Evolutionary conservation across 1,140 invertebrate species (phyloP).

Genomic region (Leptopilina boulardi): DNA sequence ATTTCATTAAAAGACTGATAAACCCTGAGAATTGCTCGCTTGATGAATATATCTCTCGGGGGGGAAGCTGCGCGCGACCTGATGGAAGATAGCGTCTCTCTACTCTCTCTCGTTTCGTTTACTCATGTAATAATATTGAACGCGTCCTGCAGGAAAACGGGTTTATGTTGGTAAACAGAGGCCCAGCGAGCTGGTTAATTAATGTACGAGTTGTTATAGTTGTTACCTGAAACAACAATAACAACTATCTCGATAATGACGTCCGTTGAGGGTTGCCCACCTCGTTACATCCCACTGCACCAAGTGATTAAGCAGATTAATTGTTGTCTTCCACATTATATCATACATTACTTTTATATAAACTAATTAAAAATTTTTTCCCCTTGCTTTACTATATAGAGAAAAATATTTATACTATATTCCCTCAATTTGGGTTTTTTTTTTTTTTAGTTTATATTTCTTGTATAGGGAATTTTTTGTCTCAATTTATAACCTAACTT

Average conservation of each 20-base stretch:
- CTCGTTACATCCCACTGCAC: constrained; percentile 31
- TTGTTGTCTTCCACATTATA: constrained; percentile 4
- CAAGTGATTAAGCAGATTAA: constrained; percentile 46
- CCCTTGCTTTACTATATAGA: too few relatives aligned
- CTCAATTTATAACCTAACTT: too few relatives aligned
- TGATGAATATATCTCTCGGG: constrained; percentile 65
- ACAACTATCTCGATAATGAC: constrained; percentile 42
- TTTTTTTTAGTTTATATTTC: too few relatives aligned
- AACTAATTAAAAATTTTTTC: too few relatives aligned
- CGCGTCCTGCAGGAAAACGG: constrained; percentile 55
- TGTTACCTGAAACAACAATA: constrained; percentile 57
- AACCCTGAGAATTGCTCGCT: neutral
- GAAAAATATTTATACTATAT: too few relatives aligned
- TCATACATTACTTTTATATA: too few relatives aligned
- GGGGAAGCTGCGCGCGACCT: constrained; percentile 32
- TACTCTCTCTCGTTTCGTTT: constrained; percentile 64
- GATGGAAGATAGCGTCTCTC: constrained; percentile 66
- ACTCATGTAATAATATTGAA: constrained; percentile 67
- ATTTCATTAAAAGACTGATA: neutral
- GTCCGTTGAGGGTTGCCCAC: constrained; percentile 1
- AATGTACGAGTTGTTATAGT: constrained; percentile 67
- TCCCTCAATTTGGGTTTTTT: too few relatives aligned
- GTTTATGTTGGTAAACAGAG: constrained; percentile 61
- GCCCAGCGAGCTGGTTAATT: constrained; percentile 62
- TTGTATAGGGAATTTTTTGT: too few relatives aligned